Base-by-base conservation (phyloP, 2,797 vertebrate genomes). In the Poecile montanus region DNA sequence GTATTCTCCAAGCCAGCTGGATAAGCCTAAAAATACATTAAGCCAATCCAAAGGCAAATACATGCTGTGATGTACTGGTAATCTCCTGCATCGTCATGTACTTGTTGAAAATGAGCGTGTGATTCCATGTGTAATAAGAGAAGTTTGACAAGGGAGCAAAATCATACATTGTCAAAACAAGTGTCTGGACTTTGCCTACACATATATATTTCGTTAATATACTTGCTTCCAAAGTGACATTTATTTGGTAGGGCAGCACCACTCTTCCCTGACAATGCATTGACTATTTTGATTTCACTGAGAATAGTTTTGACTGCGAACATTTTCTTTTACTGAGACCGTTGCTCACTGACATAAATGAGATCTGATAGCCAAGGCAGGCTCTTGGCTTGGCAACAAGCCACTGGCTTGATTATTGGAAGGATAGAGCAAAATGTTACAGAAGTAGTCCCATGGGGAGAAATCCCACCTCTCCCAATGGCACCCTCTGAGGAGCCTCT, bases 221-320 rank as follows among this genome's bases (percentile, higher is more conserved):
- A 36, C 51, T 77, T 94, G 42, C 61, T 96, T 94, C 50, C 57
- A 75, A 92, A 87, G 60, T 85, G 94, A 87, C 61, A 40, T 84
- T 92, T 93, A 92, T 91, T 89, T 93, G 54, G 72, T 85, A 85
- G 74, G 87, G 91, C 80, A 93, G 56, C 44, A 54, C 61, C n/a
- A 48, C 50, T 91, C 86, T 80, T 92, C 40, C 61, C 44, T 91
- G 84, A 88, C 53, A 96, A 54, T 82, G 78, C 67, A 77, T 36
- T 89, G 93, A 71, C 83, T 93, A 45, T 93, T 96, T 92, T 91
- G 84, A 80, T 95, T 95, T 94, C 68, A 30, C 81, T n/a, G 68
- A 85, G 74, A 87, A 88, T 29, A 89, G 84, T 89, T 95, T 83
- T 89, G 84, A 91, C 93, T 91, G 77, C 0, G 3, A 94, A 91